Base-by-base conservation (phyloP, 2,113 vertebrate genomes). In the Tyto alba region DNA sequence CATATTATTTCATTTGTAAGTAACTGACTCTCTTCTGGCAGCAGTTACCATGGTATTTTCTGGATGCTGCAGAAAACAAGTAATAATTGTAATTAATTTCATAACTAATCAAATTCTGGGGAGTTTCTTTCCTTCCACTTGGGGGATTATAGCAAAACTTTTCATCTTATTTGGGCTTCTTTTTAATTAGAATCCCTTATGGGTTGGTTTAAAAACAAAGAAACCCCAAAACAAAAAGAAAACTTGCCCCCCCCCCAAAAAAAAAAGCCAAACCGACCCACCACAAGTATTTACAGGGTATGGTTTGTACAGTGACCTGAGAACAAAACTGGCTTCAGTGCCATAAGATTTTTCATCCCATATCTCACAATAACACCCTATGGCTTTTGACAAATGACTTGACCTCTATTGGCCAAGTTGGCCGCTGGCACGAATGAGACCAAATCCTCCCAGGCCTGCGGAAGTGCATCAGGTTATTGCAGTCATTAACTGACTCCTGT, bases 391-490 rank as follows among this genome's bases (percentile, higher is more conserved):
- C 60, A 53, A 48, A 27, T 63, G 10, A 3, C 41, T 92, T 85
- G 38, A 57, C 38, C 52, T 84, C 68, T 52, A 10, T 32, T 63
- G 80, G 43, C 60, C 60, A 40, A 36, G 73, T 6, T 80, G 66
- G 59, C 45, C 1, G 1, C 32, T 1, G 1, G 38, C 27, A 0
- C 16, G 9, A 3, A 1, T 7, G 32, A 68, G 57, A 8, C 71
- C 16, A 67, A 47, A 48, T 60, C 34, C 59, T 63, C 38, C 64
- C 38, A 25, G 63, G n/a, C 47, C 71, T 62, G n/a, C 4, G 5
- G 66, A 88, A 88, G 45, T n/a, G 16, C 66, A 21, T 77, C 67
- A 43, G 45, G 47, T 94, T 94, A 90, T 88, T 85, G 62, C n/a
- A 47, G n/a, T 53, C 87, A 57, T 75, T 78, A 82, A 18, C 48